Evolutionary conservation across 2,113 vertebrate species (phyloP).

Genomic region (Anser brachyrhynchus): DNA sequence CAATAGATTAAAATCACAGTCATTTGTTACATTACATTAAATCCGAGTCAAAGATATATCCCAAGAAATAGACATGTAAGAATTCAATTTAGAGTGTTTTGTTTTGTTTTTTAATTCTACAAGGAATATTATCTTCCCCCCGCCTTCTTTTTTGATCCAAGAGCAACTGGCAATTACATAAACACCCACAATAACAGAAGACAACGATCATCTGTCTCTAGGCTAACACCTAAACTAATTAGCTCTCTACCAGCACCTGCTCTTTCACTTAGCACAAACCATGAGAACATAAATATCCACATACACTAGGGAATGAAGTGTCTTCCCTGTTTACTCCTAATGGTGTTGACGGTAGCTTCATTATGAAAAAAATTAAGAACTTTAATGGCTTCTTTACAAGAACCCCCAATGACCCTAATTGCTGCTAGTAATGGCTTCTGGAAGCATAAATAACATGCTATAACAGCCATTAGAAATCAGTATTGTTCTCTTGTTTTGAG

Average conservation of each 20-base stretch:
- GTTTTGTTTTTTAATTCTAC: not conserved
- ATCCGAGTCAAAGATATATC: not conserved
- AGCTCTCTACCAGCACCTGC: slow-evolving; percentile 29
- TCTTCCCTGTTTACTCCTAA: slow-evolving; percentile 21
- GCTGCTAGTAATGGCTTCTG: not conserved
- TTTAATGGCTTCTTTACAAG: slow-evolving; percentile 34
- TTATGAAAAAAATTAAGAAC: slow-evolving; percentile 54
- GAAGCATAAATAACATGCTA: not conserved
- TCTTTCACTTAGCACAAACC: slow-evolving; percentile 34
- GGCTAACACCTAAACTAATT: slow-evolving; percentile 31
- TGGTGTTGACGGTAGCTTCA: slow-evolving; percentile 36
- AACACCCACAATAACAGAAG: not conserved
- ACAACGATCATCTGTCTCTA: not conserved
- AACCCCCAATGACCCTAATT: slow-evolving; percentile 16
- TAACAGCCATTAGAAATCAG: not conserved
- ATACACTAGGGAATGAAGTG: not conserved
- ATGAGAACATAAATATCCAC: not conserved
- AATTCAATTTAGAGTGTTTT: not conserved
- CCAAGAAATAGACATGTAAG: not conserved
- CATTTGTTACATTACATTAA: not conserved
- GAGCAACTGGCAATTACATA: not conserved
- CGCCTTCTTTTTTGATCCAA: not conserved
- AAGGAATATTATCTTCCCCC: not conserved
- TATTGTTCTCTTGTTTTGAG: not conserved
- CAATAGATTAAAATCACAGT: not conserved